These are phyloP conservation scores for Urocyon cinereoargenteus DNA, from an alignment of 2,797 vertebrate species.

Conservation along the genomic window DNA sequence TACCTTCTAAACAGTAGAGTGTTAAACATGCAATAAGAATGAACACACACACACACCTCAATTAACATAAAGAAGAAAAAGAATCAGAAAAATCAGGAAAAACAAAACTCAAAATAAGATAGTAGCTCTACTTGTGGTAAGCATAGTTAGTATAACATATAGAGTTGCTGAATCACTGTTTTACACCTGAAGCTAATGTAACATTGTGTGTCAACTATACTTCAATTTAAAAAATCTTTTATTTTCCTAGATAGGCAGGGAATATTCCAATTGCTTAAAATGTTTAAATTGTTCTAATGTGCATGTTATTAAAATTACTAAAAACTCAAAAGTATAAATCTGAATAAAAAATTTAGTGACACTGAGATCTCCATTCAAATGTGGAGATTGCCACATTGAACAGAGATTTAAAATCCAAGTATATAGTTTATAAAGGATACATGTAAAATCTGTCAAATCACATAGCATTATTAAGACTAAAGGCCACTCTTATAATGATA, in stretches of 20 bases:
- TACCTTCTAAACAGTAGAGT: not conserved
- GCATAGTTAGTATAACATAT: not conserved
- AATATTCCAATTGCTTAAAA: not conserved
- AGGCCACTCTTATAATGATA: not conserved
- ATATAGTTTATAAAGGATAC: not conserved
- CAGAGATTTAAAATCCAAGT: not conserved
- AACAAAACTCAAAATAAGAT: not conserved
- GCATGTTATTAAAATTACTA: not conserved
- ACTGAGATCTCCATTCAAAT: not conserved
- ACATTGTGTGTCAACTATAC: not conserved
- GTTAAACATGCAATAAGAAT: not conserved
- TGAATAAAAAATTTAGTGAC: not conserved
- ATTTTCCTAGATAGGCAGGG: not conserved
- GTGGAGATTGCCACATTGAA: not conserved
- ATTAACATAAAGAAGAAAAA: not conserved
- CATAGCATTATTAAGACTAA: not conserved
- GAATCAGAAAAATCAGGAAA: not conserved
- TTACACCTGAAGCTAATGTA: not conserved
- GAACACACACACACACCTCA: not conserved
- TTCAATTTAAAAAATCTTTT: not conserved
- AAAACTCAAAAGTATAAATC: not conserved
- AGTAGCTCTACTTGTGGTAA: not conserved
- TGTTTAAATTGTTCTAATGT: not conserved
- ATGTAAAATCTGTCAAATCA: not conserved
- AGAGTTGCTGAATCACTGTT: not conserved